Evolutionary conservation across 1,140 invertebrate genomes (phyloP).

Genomic region (Mycetomoellerius zeteki): DNA sequence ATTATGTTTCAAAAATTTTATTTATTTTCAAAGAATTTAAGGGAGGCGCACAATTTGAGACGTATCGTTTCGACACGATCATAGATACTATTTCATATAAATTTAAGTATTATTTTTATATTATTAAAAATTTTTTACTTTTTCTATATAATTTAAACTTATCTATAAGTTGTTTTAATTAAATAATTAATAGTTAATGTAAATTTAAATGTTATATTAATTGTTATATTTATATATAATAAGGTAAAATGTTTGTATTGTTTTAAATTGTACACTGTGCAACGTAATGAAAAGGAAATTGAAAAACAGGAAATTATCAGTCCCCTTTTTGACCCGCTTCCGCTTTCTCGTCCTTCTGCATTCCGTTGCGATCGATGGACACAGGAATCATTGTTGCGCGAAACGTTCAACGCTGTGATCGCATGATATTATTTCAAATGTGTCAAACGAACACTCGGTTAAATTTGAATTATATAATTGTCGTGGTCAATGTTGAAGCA

Average conservation of each 20-base stretch:
- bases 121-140: not conserved
- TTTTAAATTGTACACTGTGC: not conserved
- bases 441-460: slow-evolving; percentile 23
- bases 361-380: slow-evolving; percentile 29
- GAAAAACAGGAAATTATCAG: slow-evolving; percentile 64
- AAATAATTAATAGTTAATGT: not conserved
- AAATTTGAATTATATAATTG: slow-evolving; percentile 35
- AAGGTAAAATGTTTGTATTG: not conserved
- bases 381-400: slow-evolving; percentile 21
- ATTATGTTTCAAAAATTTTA: too few species aligned
- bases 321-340: slow-evolving; percentile 47
- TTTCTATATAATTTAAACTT: not conserved
- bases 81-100: not conserved
- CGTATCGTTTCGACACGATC: too few species aligned
- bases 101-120: not conserved
- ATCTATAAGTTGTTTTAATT: not conserved
- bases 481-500: slow-evolving; percentile 3
- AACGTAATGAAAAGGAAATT: slow-evolving; percentile 46
- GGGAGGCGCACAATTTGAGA: too few species aligned
- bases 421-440: slow-evolving; percentile 39
- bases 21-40: too few species aligned
- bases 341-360: slow-evolving; percentile 37
- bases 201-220: not conserved
- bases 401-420: slow-evolving; percentile 26
- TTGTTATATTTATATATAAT: slow-evolving; percentile 13